phyloP scores from a whole-genome alignment of 30 jellyfish, hydroid and myxozoan genomes.

The Rhopilema esculentum region DNA sequence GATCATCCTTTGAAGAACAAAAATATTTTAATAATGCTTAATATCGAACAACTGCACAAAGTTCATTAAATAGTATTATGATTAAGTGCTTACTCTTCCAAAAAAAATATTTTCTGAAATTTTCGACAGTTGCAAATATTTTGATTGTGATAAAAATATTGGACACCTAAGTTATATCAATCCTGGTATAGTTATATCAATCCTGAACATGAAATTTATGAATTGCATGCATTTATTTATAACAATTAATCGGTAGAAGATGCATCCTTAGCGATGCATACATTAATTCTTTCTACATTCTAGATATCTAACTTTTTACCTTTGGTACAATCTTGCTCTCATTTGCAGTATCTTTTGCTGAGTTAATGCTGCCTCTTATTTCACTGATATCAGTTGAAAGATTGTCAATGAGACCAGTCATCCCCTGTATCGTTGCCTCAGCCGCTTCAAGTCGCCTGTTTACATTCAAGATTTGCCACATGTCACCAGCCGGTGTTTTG shows the following conservation, averaged over 20 bases:
- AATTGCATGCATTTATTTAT: too few relatives aligned
- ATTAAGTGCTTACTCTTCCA: not conserved
- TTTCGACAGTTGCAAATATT: too few relatives aligned
- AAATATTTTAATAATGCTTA: not conserved
- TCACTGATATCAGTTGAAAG: conserved; percentile 69
- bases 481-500: conserved; percentile 90
- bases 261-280: too few relatives aligned
- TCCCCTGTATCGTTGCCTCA: conserved; percentile 86
- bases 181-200: too few relatives aligned
- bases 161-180: too few relatives aligned
- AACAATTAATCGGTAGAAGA: too few relatives aligned
- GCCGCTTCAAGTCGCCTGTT: conserved; percentile 91
- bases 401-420: conserved; percentile 73
- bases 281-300: too few relatives aligned
- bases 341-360: not conserved
- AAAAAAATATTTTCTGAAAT: too few relatives aligned
- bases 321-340: not conserved
- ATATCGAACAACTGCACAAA: not conserved
- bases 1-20: not conserved
- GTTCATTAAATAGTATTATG: not conserved
- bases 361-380: conserved; percentile 14
- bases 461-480: conserved; percentile 86
- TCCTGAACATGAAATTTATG: too few relatives aligned
- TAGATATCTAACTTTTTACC: too few relatives aligned
- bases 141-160: too few relatives aligned